Conservation (phyloP, 2,888 invertebrate genomes). For the Drosophila rellima region DNA sequence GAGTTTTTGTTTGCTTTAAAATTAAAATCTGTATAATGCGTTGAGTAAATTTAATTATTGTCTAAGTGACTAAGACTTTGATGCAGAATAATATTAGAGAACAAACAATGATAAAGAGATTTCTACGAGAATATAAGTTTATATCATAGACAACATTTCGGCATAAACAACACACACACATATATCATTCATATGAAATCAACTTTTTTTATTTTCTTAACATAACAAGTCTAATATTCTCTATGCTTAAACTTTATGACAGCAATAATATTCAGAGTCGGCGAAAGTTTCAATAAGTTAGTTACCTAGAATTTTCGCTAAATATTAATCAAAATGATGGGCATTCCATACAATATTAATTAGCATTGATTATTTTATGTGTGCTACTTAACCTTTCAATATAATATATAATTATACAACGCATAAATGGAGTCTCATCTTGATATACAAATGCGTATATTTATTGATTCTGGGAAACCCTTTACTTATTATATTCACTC, state of each 20-base stretch:
- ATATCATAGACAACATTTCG: not conserved
- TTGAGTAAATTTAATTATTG: too few species aligned
- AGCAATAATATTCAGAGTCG: not conserved
- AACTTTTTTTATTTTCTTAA: not conserved
- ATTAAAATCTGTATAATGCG: too few species aligned
- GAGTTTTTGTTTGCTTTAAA: too few species aligned
- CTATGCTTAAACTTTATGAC: not conserved
- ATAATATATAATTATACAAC: not conserved
- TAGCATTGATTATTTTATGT: too few species aligned
- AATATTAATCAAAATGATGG: not conserved
- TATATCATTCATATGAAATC: not conserved
- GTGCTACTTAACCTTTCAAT: too few species aligned
- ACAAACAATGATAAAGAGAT: too few species aligned
- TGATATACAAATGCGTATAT: too few species aligned
- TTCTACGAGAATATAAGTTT: too few species aligned
- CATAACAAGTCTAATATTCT: not conserved
- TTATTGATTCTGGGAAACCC: not conserved
- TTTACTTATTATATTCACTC: not conserved
- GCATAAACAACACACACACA: too few species aligned
- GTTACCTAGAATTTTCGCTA: constrained; percentile 9
- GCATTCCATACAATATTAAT: not conserved
- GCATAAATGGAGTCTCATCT: not conserved
- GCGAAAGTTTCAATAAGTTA: constrained; percentile 32
- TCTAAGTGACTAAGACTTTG: too few species aligned
- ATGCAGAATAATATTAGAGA: too few species aligned